Conservation (phyloP, 2,888 invertebrate genomes). For the Oxytorus armatus region DNA sequence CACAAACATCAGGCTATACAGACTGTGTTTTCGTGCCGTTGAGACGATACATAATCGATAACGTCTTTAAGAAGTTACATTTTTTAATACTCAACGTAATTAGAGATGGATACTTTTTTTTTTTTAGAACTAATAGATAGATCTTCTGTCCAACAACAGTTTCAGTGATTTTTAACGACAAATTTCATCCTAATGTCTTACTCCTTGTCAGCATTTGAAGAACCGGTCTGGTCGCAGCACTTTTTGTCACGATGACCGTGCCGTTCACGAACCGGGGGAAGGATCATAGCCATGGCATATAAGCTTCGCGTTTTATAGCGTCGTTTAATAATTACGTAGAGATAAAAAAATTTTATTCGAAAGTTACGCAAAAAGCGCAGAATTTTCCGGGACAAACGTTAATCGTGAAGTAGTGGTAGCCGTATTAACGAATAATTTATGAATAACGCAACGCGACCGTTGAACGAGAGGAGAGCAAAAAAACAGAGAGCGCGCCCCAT, state of each 20-base stretch:
- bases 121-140: neutral
- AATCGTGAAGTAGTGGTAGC: conserved; percentile 48
- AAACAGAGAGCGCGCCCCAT: conserved; percentile 8
- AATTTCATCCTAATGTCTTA: conserved; percentile 6
- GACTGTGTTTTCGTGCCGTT: too few species aligned
- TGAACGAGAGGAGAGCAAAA: conserved; percentile 32
- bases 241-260: conserved; percentile 31
- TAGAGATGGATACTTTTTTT: neutral
- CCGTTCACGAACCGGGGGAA: conserved; percentile 9
- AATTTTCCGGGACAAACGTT: conserved; percentile 48
- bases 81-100: neutral
- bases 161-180: conserved; percentile 7
- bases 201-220: neutral
- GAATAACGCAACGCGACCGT: conserved; percentile 41
- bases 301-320: conserved; percentile 55
- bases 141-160: neutral
- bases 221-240: conserved; percentile 16
- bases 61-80: neutral
- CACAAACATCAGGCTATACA: conserved; percentile 6
- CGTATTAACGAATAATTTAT: conserved; percentile 63
- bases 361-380: conserved; percentile 44
- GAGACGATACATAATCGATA: neutral
- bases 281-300: conserved; percentile 22
- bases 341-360: conserved; percentile 55
- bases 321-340: conserved; percentile 58